Evolutionary conservation across 2,888 invertebrate species (phyloP).

Genomic region (Drosophila kambysellisi): DNA sequence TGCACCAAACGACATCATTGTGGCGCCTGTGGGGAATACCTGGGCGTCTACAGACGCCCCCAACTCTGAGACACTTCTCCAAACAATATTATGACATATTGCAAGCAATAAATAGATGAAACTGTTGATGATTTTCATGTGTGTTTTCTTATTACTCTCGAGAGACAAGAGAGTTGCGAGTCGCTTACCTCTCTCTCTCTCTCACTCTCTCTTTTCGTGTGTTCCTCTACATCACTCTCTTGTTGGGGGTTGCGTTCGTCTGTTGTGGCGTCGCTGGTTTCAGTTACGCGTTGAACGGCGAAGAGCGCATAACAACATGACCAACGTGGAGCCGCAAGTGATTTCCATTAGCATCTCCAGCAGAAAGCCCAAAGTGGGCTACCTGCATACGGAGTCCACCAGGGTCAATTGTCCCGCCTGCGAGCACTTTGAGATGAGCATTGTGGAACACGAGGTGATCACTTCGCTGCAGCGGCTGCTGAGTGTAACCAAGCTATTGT

Average conservation of each 20-base stretch:
- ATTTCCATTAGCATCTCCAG: conserved; percentile 55
- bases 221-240: background rate
- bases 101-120: conserved; percentile 23
- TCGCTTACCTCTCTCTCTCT: conserved; percentile 5
- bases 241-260: background rate
- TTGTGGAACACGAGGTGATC: conserved; percentile 75
- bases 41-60: conserved; percentile 83
- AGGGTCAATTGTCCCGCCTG: conserved; percentile 81
- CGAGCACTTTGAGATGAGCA: conserved; percentile 72
- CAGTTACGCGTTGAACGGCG: conserved; percentile 38
- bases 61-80: conserved; percentile 66
- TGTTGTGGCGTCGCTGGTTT: conserved; percentile 40
- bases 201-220: background rate
- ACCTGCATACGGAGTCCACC: conserved; percentile 70
- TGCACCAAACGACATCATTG: conserved; percentile 81
- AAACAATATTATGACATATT: background rate
- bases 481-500: conserved; percentile 70
- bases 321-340: conserved; percentile 60
- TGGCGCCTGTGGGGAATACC: conserved; percentile 82
- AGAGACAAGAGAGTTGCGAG: conserved; percentile 3
- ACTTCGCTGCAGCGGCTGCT: conserved; percentile 78
- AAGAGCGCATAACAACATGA: conserved; percentile 58
- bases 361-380: conserved; percentile 69
- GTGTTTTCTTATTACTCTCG: conserved; percentile 24
- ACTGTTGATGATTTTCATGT: conserved; percentile 5